Conservation (phyloP, 2,113 vertebrate genomes). For the Corythaixoides concolor region DNA sequence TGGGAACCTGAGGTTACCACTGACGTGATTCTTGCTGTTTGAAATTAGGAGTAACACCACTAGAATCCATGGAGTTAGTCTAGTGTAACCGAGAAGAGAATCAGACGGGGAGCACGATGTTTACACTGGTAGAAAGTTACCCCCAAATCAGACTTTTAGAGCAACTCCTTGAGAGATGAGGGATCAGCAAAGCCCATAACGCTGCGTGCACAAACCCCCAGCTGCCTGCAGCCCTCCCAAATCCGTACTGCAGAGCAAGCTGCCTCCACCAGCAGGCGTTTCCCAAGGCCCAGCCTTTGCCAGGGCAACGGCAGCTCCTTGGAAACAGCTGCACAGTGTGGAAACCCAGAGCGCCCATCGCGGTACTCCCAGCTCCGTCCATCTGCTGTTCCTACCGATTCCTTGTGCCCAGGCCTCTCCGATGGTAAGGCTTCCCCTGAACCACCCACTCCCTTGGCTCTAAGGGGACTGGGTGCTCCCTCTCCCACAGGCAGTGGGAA, state of each 20-base stretch:
- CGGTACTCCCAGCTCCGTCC: not conserved
- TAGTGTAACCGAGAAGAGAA: not conserved
- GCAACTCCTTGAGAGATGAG: accelerated
- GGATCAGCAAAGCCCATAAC: not conserved
- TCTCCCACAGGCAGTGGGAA: not conserved
- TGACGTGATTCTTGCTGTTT: not conserved
- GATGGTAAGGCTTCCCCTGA: accelerated
- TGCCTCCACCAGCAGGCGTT: not conserved
- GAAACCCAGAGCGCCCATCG: accelerated
- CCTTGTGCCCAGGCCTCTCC: not conserved
- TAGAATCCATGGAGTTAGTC: not conserved
- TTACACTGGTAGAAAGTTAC: not conserved
- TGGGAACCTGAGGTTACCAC: accelerated
- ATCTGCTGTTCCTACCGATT: accelerated
- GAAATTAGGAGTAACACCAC: not conserved
- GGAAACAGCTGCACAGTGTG: accelerated
- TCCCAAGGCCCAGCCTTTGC: not conserved
- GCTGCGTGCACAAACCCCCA: accelerated
- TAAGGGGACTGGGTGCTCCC: too few species aligned
- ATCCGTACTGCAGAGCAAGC: accelerated
- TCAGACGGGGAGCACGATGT: accelerated
- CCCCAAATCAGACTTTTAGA: not conserved
- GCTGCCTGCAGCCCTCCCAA: not conserved
- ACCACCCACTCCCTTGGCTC: too few species aligned
- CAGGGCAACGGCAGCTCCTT: accelerated